Percentiles rank a stretch among this genome's conserved stretches.
These are phyloP conservation scores for Montipora efflorescens DNA, from an alignment of 64 coral and sea anemone species.

Conservation along the genomic window DNA sequence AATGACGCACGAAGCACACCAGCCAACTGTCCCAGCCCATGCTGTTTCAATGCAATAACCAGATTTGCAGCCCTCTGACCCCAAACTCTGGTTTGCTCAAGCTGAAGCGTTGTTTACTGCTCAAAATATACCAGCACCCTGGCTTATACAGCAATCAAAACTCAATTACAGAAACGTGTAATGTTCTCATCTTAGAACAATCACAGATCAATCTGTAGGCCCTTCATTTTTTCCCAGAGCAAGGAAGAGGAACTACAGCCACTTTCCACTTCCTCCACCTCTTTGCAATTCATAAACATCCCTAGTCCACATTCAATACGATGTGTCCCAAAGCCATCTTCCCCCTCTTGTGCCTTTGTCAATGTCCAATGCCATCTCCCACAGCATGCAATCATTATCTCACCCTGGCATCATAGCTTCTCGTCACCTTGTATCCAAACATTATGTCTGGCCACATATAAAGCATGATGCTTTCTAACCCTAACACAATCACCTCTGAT, in stretches of 20 bases:
- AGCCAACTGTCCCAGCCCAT: too few species aligned
- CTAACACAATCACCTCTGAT: constrained; percentile 47
- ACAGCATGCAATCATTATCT: constrained; percentile 9
- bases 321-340: not conserved
- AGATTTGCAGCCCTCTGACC: constrained; percentile 4
- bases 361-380: not conserved
- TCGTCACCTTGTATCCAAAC: constrained; percentile 9
- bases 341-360: not conserved
- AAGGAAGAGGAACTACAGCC: not conserved
- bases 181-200: not conserved
- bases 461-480: constrained; percentile 36
- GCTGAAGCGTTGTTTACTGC: not conserved
- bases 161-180: not conserved
- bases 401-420: constrained; percentile 55
- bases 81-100: constrained; percentile 20
- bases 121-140: not conserved
- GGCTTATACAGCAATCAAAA: not conserved
- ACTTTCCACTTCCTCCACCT: not conserved
- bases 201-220: not conserved
- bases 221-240: not conserved
- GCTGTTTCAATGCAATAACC: not conserved
- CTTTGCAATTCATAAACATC: not conserved
- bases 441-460: constrained; percentile 62
- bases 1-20: not conserved
- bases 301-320: not conserved